These are phyloP conservation scores for Orycteropus afer DNA, from an alignment of 2,113 vertebrate genomes.

Conservation along the genomic window DNA sequence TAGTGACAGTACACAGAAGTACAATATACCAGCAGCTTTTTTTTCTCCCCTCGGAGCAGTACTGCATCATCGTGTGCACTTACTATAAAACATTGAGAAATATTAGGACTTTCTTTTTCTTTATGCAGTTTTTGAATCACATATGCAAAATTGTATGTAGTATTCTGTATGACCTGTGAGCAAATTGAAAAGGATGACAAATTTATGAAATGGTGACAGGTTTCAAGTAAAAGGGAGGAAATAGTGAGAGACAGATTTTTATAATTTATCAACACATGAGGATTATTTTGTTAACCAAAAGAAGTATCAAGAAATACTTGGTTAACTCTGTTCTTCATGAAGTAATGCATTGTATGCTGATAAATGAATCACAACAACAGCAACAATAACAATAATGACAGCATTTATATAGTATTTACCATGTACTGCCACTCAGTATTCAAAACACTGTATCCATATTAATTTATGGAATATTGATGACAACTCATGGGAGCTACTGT, in stretches of 20 bases:
- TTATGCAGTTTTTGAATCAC: background rate
- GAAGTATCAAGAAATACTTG: background rate
- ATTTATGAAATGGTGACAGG: background rate
- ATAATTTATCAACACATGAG: background rate
- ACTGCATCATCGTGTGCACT: background rate
- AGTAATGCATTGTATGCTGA: background rate
- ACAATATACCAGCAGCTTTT: background rate
- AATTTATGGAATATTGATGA: background rate
- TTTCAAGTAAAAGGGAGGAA: background rate
- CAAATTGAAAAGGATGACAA: background rate
- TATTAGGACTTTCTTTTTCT: background rate
- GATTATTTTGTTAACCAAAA: background rate
- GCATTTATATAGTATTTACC: background rate
- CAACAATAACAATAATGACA: background rate
- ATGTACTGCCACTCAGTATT: background rate
- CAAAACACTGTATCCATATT: background rate
- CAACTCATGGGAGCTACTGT: background rate
- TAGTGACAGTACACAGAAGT: background rate
- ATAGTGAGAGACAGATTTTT: background rate
- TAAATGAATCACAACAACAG: background rate
- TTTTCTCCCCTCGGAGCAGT: background rate
- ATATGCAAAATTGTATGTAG: background rate
- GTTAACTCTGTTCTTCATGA: background rate
- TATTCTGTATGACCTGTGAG: background rate
- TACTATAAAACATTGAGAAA: background rate